A percentile compares a stretch with the other conserved stretches of the same genome.
Evolutionary conservation across 92 coral and sea anemone genomes (phyloP).

Genomic region (Palythoa heliodiscus): DNA sequence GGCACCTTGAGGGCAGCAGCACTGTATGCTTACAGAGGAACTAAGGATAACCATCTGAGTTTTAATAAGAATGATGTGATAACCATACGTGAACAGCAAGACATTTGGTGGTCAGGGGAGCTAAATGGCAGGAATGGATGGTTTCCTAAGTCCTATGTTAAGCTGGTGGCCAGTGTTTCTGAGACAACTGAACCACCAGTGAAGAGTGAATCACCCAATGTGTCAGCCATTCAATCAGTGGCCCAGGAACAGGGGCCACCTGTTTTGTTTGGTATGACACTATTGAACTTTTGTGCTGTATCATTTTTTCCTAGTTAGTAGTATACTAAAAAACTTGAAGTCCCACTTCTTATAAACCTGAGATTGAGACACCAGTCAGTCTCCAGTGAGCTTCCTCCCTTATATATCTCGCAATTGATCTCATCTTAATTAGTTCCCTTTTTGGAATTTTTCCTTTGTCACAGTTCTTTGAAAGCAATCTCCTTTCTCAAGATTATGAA

Average conservation of each 20-base stretch:
- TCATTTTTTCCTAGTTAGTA: neutral
- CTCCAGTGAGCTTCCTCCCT: too few species aligned
- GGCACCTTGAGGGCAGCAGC: conserved; percentile 84
- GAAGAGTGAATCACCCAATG: neutral
- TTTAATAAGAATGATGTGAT: conserved; percentile 91
- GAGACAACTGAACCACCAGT: conserved; percentile 45
- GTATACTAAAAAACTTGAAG: neutral
- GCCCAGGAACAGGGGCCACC: conserved; percentile 44
- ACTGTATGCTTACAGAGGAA: conserved; percentile 85
- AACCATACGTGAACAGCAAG: conserved; percentile 85
- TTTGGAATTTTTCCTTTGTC: too few species aligned
- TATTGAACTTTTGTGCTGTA: neutral
- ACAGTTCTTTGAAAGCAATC: too few species aligned
- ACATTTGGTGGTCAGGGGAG: conserved; percentile 97
- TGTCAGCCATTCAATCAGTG: neutral
- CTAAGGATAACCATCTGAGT: conserved; percentile 81
- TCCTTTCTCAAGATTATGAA: too few species aligned
- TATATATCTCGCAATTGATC: too few species aligned
- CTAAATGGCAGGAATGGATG: conserved; percentile 84
- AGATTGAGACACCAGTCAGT: too few species aligned
- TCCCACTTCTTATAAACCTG: too few species aligned
- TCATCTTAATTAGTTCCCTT: too few species aligned
- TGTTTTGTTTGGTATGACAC: conserved; percentile 58
- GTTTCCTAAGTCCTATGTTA: conserved; percentile 87
- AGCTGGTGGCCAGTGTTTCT: conserved; percentile 52